Conservation (phyloP, 2,888 invertebrate species). For the Ephialtes manifestator region DNA sequence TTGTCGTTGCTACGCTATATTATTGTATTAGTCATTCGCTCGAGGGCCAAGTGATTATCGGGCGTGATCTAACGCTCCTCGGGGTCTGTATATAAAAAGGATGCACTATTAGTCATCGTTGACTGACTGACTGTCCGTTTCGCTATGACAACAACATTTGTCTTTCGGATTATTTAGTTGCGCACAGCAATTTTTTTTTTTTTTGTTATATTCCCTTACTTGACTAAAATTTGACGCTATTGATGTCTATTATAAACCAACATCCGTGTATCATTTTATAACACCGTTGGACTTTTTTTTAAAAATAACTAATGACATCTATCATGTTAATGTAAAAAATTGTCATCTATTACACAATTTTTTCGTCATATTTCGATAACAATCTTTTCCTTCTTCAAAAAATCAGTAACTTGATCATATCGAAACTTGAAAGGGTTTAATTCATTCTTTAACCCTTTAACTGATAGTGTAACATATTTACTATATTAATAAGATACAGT, state of each 20-base stretch:
- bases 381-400: neutral
- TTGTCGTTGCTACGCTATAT: neutral
- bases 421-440: too few species aligned
- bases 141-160: constrained; percentile 15
- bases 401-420: too few species aligned
- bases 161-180: constrained; percentile 4
- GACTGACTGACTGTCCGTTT: constrained; percentile 9
- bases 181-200: neutral
- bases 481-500: too few species aligned
- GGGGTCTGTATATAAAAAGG: constrained; percentile 6
- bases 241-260: neutral
- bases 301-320: neutral
- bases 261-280: neutral
- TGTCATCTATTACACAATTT: neutral
- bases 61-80: constrained; percentile 43
- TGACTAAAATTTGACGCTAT: neutral
- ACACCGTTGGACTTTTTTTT: too few species aligned
- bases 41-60: constrained; percentile 52
- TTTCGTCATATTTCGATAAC: neutral
- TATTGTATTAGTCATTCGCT: constrained; percentile 47
- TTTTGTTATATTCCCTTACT: neutral
- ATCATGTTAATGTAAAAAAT: neutral
- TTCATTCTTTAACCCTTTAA: too few species aligned
- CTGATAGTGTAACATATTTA: too few species aligned
- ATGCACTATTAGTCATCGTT: constrained; percentile 58